These are phyloP conservation scores for Aplodontia rufa DNA, from an alignment of 2,113 vertebrate genomes.

Conservation along the genomic window DNA sequence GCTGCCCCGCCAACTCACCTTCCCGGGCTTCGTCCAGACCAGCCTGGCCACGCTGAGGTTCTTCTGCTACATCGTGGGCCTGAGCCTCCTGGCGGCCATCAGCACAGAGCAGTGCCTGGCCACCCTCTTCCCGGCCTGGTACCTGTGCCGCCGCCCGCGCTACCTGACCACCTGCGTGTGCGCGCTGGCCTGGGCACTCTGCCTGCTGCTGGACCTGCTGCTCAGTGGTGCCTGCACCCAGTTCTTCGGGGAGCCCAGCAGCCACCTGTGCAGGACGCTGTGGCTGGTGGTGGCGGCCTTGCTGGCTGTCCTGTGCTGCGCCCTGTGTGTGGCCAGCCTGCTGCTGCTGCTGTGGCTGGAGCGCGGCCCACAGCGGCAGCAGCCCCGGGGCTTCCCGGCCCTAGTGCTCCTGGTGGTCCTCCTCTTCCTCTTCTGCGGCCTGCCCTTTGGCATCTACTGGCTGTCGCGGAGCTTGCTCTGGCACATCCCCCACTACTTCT, in stretches of 20 bases:
- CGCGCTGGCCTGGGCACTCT: slow-evolving; percentile 70
- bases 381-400: not conserved
- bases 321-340: slow-evolving; percentile 41
- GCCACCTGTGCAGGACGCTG: not conserved
- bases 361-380: not conserved
- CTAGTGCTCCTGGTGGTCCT: not conserved
- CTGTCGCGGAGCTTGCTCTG: slow-evolving; percentile 35
- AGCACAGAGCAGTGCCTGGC: slow-evolving; percentile 56
- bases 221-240: slow-evolving; percentile 50
- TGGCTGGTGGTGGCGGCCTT: not conserved
- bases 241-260: not conserved
- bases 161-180: slow-evolving; percentile 8
- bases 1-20: not conserved
- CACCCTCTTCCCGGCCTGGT: slow-evolving; percentile 62
- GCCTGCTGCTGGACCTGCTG: slow-evolving; percentile 36
- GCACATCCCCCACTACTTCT: slow-evolving; percentile 32
- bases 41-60: not conserved
- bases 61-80: slow-evolving; percentile 25
- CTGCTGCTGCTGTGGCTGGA: slow-evolving; percentile 19
- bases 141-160: slow-evolving; percentile 46
- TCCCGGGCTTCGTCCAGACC: not conserved
- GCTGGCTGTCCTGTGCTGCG: not conserved
- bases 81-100: slow-evolving; percentile 61
- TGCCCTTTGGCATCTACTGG: slow-evolving; percentile 59
- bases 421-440: slow-evolving; percentile 47